Evolutionary conservation across 2,797 vertebrate species (phyloP).

Genomic region (Hybognathus amarus): DNA sequence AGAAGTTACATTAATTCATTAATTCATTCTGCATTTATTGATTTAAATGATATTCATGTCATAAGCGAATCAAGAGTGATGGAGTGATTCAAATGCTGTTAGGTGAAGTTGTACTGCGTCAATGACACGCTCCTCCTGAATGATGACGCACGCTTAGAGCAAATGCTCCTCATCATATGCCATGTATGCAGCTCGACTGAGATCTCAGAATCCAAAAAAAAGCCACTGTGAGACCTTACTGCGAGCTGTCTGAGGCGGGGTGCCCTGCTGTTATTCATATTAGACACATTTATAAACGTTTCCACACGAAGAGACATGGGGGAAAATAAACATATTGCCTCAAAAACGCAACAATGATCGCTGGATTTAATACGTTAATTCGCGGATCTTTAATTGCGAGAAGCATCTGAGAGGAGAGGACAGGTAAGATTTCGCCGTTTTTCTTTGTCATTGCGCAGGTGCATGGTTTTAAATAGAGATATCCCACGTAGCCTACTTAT

Average conservation of each 20-base stretch:
- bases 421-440: slow-evolving; percentile 25
- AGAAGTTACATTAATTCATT: not conserved
- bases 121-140: slow-evolving; percentile 41
- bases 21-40: rapidly evolving
- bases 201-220: not conserved
- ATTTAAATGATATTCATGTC: not conserved
- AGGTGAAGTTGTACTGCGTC: slow-evolving; percentile 40
- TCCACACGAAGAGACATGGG: not conserved
- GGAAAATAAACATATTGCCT: not conserved
- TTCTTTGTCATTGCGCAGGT: slow-evolving; percentile 14
- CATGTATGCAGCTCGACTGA: slow-evolving; percentile 5
- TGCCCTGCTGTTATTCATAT: not conserved
- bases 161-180: slow-evolving; percentile 10
- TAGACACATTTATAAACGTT: not conserved
- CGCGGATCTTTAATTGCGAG: slow-evolving; percentile 7
- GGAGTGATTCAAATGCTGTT: not conserved
- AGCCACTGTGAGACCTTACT: slow-evolving; percentile 26
- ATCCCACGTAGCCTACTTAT: not conserved
- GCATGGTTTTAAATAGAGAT: not conserved
- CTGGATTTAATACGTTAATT: slow-evolving; percentile 1
- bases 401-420: slow-evolving; percentile 20
- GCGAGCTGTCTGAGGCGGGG: not conserved
- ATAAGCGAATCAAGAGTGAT: not conserved
- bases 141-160: slow-evolving; percentile 41
- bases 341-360: not conserved